Evolutionary conservation across 1,140 invertebrate genomes (phyloP), one percentile per base, ranked within the genome.

Genomic region (Saccostrea glomerata): DNA sequence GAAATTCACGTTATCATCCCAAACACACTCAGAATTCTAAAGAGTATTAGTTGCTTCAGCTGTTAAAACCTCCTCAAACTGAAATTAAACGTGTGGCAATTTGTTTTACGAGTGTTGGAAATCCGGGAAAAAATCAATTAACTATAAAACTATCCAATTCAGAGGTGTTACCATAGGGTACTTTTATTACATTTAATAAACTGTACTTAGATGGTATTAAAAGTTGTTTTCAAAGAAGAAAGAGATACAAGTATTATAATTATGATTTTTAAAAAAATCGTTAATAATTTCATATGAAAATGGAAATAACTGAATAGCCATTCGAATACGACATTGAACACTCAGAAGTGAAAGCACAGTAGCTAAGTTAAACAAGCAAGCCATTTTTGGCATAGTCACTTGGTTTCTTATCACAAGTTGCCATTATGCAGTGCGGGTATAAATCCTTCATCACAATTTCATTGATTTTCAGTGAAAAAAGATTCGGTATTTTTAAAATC

Each of bases 31-130:
- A 77, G 25, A 77, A 77, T 77, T 77, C 70, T 77, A 36, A 30
- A 36, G 70, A 77, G 70, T 36, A 25, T 77, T 77, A 77, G 70
- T 77, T 36, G 70, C 23, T 77, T 77, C 70, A 77, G 70, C 70
- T 77, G 70, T 77, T 77, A 77, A 77, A 77, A 77, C 70, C 70
- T 77, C 70, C 25, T 25, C 70, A 77, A 77, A 77, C 23, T 15
- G 70, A 77, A 77, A 77, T 77, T 77, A 77, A 77, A 77, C 70
- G 70, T 77, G 70, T 77, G 70, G 70, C 70, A 77, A 77, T 77
- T 77, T 77, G 70, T 77, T 77, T 77, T 77, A 36, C 70, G 70
- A 77, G 70, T 77, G 70, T 77, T 77, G 70, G 70, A 36, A 77
- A 25, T 77, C 23, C 23, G 70, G 30, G 30, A 36, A 40, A 77